A percentile compares a stretch with the other conserved stretches of the same genome.
These are phyloP conservation scores for Merluccius polli DNA, from an alignment of 2,797 vertebrate genomes.

Conservation along the genomic window DNA sequence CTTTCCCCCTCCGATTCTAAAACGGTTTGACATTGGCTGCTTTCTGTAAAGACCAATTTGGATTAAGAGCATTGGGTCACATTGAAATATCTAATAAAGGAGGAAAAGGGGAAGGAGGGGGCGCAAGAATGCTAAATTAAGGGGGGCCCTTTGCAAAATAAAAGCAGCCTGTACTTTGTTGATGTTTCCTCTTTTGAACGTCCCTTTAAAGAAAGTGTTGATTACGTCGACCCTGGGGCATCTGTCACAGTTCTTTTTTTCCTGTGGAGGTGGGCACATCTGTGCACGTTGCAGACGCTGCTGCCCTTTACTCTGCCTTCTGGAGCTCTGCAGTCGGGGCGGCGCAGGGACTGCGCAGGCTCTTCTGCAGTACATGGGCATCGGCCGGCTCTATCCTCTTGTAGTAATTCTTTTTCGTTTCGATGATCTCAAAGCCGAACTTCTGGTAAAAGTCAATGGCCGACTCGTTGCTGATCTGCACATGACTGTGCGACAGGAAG, in stretches of 20 bases:
- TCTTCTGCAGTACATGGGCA: slow-evolving; percentile 98
- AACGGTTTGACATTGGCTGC: slow-evolving; percentile 61
- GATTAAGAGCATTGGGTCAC: slow-evolving; percentile 54
- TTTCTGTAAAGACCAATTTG: slow-evolving; percentile 59
- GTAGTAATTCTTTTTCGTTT: slow-evolving; percentile 99
- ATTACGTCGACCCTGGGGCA: slow-evolving; percentile 72
- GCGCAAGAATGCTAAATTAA: slow-evolving; percentile 55
- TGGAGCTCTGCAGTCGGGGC: slow-evolving; percentile 89
- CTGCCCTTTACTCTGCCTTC: slow-evolving; percentile 83
- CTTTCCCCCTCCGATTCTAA: slow-evolving; percentile 57
- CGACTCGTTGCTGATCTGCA: slow-evolving; percentile 99
- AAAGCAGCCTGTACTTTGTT: slow-evolving; percentile 72
- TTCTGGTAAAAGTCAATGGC: slow-evolving; percentile 99
- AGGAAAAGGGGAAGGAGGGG: slow-evolving; percentile 38
- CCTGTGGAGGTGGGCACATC: slow-evolving; percentile 77
- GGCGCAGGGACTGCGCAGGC: slow-evolving; percentile 87
- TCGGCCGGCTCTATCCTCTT: slow-evolving; percentile 99
- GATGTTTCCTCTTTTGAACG: slow-evolving; percentile 74
- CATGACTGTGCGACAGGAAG: slow-evolving; percentile 76
- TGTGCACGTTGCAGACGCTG: slow-evolving; percentile 71
- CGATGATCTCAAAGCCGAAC: slow-evolving; percentile 98
- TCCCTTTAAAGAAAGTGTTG: slow-evolving; percentile 78
- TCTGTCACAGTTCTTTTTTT: slow-evolving; percentile 80
- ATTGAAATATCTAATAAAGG: slow-evolving; percentile 59
- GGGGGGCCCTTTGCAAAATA: slow-evolving; percentile 69